These are phyloP conservation scores for Cyphomyrus plagiostoma DNA, from an alignment of 2,113 vertebrate genomes.

Conservation along the genomic window DNA sequence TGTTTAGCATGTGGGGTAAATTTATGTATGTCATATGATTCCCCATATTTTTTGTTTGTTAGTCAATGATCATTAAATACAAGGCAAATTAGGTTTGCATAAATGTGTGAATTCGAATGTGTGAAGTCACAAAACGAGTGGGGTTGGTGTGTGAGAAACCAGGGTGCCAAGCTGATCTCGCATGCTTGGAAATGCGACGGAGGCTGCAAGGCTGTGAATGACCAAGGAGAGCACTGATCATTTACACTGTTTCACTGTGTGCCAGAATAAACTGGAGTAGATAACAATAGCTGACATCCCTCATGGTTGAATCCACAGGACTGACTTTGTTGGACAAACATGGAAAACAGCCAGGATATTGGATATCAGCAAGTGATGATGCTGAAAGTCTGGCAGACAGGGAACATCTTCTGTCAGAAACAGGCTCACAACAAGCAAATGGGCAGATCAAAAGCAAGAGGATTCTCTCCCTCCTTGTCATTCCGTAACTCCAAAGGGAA, in stretches of 20 bases:
- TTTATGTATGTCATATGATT: neutral
- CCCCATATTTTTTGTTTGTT: neutral
- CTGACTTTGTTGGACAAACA: slow-evolving; percentile 20
- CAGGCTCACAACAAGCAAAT: neutral
- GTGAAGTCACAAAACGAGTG: slow-evolving; percentile 20
- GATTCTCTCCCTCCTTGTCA: neutral
- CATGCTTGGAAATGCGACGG: neutral
- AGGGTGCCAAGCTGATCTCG: neutral
- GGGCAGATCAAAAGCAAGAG: slow-evolving; percentile 15
- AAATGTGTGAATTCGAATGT: slow-evolving; percentile 13
- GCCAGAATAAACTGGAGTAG: slow-evolving; percentile 51
- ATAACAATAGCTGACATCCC: slow-evolving; percentile 31
- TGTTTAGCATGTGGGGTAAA: neutral
- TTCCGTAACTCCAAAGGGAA: neutral
- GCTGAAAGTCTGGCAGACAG: neutral
- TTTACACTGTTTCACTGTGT: slow-evolving; percentile 37
- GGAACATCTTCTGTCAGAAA: neutral
- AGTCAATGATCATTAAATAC: neutral
- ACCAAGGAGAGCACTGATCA: slow-evolving; percentile 41
- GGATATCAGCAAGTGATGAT: slow-evolving; percentile 46
- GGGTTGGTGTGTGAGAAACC: neutral
- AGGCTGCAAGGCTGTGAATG: slow-evolving; percentile 40
- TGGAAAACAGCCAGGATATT: slow-evolving; percentile 37
- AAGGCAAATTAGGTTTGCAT: neutral
- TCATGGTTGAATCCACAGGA: slow-evolving; percentile 27